A percentile compares a stretch with the other conserved stretches of the same genome.
Conservation (phyloP, 2,113 vertebrate species). For the Lipophrys pholis region DNA sequence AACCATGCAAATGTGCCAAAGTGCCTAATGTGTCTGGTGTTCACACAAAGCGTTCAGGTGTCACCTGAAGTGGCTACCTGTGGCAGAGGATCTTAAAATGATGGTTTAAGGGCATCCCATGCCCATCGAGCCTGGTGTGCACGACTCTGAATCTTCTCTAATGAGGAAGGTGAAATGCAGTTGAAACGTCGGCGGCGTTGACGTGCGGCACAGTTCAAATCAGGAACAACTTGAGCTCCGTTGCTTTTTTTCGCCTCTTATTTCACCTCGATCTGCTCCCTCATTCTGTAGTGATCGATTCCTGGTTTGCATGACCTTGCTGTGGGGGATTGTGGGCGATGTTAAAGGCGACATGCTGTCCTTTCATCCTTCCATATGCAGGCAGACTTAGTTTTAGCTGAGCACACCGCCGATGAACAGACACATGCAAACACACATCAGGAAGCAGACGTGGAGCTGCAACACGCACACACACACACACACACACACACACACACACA, state of each 20-base stretch:
- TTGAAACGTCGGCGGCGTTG: not conserved
- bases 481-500: slow-evolving; percentile 40
- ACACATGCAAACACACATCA: slow-evolving; percentile 9
- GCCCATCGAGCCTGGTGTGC: not conserved
- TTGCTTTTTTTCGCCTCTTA: not conserved
- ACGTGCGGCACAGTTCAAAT: slow-evolving; percentile 17
- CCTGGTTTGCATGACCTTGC: slow-evolving; percentile 73
- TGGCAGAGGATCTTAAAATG: slow-evolving; percentile 40
- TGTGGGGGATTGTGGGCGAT: slow-evolving; percentile 56
- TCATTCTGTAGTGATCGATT: slow-evolving; percentile 70
- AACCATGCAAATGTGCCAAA: not conserved
- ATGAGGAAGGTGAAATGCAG: slow-evolving; percentile 14
- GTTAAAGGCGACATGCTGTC: slow-evolving; percentile 42
- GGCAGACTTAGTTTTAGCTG: slow-evolving; percentile 46
- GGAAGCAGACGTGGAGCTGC: slow-evolving; percentile 1
- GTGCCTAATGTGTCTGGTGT: slow-evolving; percentile 25
- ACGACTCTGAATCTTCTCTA: not conserved
- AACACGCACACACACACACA: not conserved
- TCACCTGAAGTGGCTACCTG: slow-evolving; percentile 49
- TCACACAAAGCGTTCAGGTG: slow-evolving; percentile 26
- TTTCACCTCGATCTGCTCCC: slow-evolving; percentile 52
- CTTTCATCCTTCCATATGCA: slow-evolving; percentile 52
- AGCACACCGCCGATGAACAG: slow-evolving; percentile 33
- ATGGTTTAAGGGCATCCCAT: slow-evolving; percentile 9
- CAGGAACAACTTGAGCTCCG: slow-evolving; percentile 11